phyloP scores from a whole-genome alignment of 2,888 invertebrate genomes.

The Dolichopus griseipennis region DNA sequence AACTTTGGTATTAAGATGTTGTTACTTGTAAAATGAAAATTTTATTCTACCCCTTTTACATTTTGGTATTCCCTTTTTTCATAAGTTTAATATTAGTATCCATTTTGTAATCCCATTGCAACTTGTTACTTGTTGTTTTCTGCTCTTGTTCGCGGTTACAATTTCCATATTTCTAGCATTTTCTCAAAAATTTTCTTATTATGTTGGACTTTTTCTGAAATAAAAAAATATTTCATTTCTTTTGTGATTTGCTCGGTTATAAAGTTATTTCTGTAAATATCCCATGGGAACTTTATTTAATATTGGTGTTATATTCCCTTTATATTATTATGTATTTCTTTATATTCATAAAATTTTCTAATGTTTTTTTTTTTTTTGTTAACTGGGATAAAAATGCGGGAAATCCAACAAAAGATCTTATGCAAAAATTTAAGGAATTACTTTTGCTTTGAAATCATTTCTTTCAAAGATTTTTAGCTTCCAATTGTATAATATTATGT shows the following conservation, averaged over 20 bases:
- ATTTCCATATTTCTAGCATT: too few relatives aligned
- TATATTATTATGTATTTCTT: not conserved
- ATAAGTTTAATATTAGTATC: not conserved
- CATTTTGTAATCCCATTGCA: not conserved
- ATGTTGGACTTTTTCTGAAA: too few relatives aligned
- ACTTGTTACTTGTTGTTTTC: slow-evolving; percentile 1
- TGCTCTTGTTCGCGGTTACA: not conserved
- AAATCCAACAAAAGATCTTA: not conserved
- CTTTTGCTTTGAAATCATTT: too few relatives aligned
- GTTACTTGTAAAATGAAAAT: too few relatives aligned
- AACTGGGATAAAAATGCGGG: not conserved
- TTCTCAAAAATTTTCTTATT: too few relatives aligned
- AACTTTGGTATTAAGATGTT: too few relatives aligned
- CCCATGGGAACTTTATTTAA: not conserved
- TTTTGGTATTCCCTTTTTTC: too few relatives aligned
- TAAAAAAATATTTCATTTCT: not conserved
- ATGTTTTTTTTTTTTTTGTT: too few relatives aligned
- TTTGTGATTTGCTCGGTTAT: not conserved
- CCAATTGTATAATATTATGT: too few relatives aligned
- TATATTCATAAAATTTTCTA: too few relatives aligned
- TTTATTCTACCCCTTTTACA: too few relatives aligned
- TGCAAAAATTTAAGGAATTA: not conserved
- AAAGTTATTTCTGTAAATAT: not conserved
- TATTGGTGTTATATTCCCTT: not conserved
- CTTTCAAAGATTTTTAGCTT: too few relatives aligned